phyloP scores from a whole-genome alignment of 37 sponge, comb jelly and placozoan species.

The Aphrocallistes beatrix region DNA sequence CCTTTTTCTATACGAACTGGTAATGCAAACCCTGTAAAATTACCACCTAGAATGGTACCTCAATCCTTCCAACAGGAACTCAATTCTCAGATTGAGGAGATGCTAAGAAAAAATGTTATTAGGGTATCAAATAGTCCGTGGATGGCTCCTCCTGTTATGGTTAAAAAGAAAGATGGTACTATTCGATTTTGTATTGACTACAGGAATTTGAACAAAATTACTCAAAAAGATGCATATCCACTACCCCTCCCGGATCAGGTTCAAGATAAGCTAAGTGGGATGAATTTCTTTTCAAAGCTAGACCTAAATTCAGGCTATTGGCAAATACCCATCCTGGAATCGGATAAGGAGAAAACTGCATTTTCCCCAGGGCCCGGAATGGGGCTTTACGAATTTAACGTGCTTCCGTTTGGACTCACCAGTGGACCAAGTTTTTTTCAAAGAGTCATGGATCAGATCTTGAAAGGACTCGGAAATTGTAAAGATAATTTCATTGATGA shows the following conservation, averaged over 20 bases:
- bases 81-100: constrained; percentile 7
- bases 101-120: constrained; percentile 2
- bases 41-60: not conserved
- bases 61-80: not conserved
- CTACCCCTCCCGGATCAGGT: not conserved
- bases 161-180: constrained; percentile 7
- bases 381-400: too few species aligned
- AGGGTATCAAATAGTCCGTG: not conserved
- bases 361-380: constrained; percentile 11
- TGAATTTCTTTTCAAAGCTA: not conserved
- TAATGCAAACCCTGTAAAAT: not conserved
- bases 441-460: too few species aligned
- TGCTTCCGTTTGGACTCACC: too few species aligned
- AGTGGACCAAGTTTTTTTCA: too few species aligned
- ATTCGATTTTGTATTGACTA: not conserved
- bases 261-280: not conserved
- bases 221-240: not conserved
- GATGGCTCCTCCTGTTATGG: not conserved
- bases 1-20: not conserved
- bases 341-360: constrained; percentile 19
- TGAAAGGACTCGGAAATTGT: too few species aligned
- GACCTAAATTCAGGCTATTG: not conserved
- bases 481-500: too few species aligned
- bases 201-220: not conserved
- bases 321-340: not conserved